Evolutionary conservation across 2,888 invertebrate species (phyloP).

Genomic region (Apotomis capreana): DNA sequence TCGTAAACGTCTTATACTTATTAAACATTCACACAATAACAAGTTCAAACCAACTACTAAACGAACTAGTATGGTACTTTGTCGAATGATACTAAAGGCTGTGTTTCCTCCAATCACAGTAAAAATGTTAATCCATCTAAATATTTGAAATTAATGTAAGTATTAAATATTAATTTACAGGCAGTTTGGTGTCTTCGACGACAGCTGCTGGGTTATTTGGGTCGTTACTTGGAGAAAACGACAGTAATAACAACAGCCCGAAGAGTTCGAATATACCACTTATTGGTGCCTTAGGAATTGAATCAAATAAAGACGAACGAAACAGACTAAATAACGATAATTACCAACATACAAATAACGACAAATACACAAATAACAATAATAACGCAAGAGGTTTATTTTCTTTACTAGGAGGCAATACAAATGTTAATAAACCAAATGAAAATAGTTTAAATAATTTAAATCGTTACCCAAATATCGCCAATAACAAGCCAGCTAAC

Average conservation of each 20-base stretch:
- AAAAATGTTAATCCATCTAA: too few relatives aligned
- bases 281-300: constrained; percentile 21
- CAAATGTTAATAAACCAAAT: constrained; percentile 13
- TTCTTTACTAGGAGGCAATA: constrained; percentile 21
- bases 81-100: not conserved
- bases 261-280: constrained; percentile 25
- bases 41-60: too few relatives aligned
- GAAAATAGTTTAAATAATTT: constrained; percentile 20
- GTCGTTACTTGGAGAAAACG: constrained; percentile 23
- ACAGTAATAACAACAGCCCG: constrained; percentile 22
- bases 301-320: constrained; percentile 19
- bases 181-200: not conserved
- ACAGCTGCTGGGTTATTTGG: constrained; percentile 22
- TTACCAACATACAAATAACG: constrained; percentile 18
- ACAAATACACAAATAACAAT: constrained; percentile 15
- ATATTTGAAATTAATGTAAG: too few relatives aligned
- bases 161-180: not conserved
- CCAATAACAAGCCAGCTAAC: constrained; percentile 12
- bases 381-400: constrained; percentile 24
- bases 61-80: too few relatives aligned
- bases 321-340: constrained; percentile 4
- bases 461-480: constrained; percentile 11
- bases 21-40: too few relatives aligned
- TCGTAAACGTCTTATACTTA: too few relatives aligned
- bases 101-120: too few relatives aligned